phyloP scores from a whole-genome alignment of 2,888 invertebrate genomes.

The Myopa tessellatipennis region DNA sequence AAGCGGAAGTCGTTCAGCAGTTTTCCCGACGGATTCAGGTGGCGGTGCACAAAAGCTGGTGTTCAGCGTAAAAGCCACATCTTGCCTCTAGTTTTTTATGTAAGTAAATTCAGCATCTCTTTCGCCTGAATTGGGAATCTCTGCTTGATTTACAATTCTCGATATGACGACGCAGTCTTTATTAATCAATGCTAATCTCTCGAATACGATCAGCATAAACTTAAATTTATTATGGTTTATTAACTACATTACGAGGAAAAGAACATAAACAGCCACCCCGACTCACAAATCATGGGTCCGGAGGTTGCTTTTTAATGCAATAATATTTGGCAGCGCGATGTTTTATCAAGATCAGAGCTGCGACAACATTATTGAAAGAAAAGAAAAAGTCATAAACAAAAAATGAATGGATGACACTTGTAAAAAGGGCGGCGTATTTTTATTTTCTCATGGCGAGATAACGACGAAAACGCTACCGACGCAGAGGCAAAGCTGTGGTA shows the following conservation, averaged over 20 bases:
- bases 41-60: too few species aligned
- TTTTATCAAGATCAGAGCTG: constrained; percentile 23
- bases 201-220: background rate
- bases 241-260: constrained; percentile 14
- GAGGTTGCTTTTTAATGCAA: background rate
- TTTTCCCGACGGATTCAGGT: too few species aligned
- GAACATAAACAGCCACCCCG: constrained; percentile 5
- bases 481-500: background rate
- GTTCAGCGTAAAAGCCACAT: too few species aligned
- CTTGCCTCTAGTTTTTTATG: too few species aligned
- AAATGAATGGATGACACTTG: background rate
- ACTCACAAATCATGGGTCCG: constrained; percentile 7
- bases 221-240: constrained; percentile 24
- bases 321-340: constrained; percentile 6
- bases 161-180: background rate
- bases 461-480: background rate
- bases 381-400: constrained; percentile 14
- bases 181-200: background rate
- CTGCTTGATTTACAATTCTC: background rate
- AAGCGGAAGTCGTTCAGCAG: background rate
- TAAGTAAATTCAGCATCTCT: background rate
- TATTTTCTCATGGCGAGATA: background rate
- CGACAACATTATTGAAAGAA: constrained; percentile 15
- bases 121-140: background rate
- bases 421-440: constrained; percentile 8